Evolutionary conservation across 1,140 invertebrate genomes (phyloP).

Genomic region (Hyposmocoma kahamanoa): DNA sequence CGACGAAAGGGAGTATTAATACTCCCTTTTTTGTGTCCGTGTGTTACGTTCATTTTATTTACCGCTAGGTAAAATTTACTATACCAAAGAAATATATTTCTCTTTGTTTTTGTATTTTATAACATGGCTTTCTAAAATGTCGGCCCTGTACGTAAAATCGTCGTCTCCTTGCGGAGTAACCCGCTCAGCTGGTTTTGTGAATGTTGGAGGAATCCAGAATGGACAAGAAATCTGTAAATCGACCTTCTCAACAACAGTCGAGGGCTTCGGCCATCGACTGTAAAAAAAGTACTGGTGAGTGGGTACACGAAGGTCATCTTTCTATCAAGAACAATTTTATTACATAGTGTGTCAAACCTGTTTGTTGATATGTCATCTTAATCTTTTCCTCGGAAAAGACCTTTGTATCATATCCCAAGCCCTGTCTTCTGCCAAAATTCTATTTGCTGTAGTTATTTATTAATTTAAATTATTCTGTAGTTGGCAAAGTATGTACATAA

Average conservation of each 20-base stretch:
- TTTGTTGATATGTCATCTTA: no score
- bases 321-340: no score
- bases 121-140: conserved; percentile 91
- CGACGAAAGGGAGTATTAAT: conserved; percentile 77
- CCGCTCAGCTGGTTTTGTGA: conserved; percentile 55
- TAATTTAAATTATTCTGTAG: no score
- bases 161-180: conserved; percentile 81
- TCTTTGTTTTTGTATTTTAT: conserved; percentile 74
- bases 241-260: conserved; percentile 75
- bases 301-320: neutral
- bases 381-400: no score
- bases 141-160: conserved; percentile 76
- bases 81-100: conserved; percentile 58
- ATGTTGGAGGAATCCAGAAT: conserved; percentile 76
- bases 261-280: conserved; percentile 78
- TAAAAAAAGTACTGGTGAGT: conserved; percentile 82
- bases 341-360: no score
- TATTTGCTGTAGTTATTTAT: no score
- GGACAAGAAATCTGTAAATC: conserved; percentile 82
- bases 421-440: no score
- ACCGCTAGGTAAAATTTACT: conserved; percentile 47
- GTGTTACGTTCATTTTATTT: conserved; percentile 57
- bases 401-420: no score
- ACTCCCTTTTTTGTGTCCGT: conserved; percentile 68
- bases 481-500: no score